Percentiles rank a stretch among this genome's conserved stretches.
Conservation (phyloP, 1,140 invertebrate species). For the Zaprionus inermis region DNA sequence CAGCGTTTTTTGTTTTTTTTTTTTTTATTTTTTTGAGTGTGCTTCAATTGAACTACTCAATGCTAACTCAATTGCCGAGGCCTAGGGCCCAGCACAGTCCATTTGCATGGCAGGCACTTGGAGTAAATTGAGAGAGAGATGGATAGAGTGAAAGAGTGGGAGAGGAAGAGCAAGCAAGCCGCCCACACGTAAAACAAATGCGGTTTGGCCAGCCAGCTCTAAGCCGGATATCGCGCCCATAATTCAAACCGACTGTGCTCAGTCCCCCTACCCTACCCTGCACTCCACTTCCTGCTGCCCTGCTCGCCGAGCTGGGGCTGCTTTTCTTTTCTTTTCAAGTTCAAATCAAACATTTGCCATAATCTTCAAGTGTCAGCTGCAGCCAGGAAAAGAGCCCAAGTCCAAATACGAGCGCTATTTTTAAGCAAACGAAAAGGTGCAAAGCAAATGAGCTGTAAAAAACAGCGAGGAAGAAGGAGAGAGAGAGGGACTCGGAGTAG, state of each 20-base stretch:
- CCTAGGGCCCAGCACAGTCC: constrained; percentile 55
- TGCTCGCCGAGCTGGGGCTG: not conserved
- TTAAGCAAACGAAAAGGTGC: constrained; percentile 63
- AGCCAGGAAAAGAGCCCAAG: constrained; percentile 38
- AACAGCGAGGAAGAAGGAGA: constrained; percentile 41
- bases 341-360: constrained; percentile 79
- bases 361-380: constrained; percentile 74
- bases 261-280: constrained; percentile 36
- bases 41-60: constrained; percentile 78
- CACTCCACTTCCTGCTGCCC: not conserved
- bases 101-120: constrained; percentile 52
- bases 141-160: not conserved
- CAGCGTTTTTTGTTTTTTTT: constrained; percentile 47
- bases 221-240: constrained; percentile 68
- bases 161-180: not conserved
- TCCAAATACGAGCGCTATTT: constrained; percentile 27
- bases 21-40: constrained; percentile 48
- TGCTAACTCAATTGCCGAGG: constrained; percentile 77
- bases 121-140: constrained; percentile 37
- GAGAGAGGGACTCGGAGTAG: constrained; percentile 1
- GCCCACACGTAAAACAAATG: constrained; percentile 19
- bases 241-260: constrained; percentile 44
- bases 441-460: constrained; percentile 76
- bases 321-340: constrained; percentile 61
- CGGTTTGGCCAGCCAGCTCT: constrained; percentile 27